Evolutionary conservation across 2,888 invertebrate species (phyloP).

Genomic region (Lepetodrilus schrolli): DNA sequence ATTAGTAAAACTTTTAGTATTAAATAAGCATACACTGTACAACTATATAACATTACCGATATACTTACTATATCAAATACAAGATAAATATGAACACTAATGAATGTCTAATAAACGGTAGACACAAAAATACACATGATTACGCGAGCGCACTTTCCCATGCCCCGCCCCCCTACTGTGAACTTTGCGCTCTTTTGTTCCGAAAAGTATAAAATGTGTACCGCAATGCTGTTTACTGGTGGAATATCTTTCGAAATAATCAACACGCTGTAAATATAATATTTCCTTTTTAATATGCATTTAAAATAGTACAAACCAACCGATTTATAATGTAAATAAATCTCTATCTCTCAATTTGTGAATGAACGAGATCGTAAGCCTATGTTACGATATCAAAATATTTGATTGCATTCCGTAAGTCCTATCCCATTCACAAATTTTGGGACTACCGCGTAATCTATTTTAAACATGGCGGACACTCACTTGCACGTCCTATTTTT

Average conservation of each 20-base stretch:
- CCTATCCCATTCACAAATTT: slow-evolving; percentile 19
- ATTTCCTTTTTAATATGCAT: neutral
- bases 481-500: slow-evolving; percentile 16
- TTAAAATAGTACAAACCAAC: neutral
- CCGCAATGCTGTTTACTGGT: neutral
- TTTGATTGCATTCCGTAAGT: neutral
- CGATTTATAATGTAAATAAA: neutral
- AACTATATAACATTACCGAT: too few relatives aligned
- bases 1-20: too few relatives aligned
- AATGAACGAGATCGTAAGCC: neutral
- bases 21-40: too few relatives aligned
- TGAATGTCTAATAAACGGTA: too few relatives aligned
- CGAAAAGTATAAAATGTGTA: neutral
- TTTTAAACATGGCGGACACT: slow-evolving; percentile 26
- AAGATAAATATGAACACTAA: too few relatives aligned
- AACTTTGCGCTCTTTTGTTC: neutral
- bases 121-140: too few relatives aligned
- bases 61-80: too few relatives aligned
- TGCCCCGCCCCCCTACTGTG: neutral
- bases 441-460: neutral
- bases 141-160: slow-evolving; percentile 7
- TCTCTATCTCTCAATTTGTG: neutral
- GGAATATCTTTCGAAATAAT: neutral
- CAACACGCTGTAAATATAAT: neutral
- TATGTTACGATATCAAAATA: neutral